Percentiles rank a stretch among this genome's conserved stretches.
Conservation (phyloP, 1,140 invertebrate species). For the Kradibia gibbosae region DNA sequence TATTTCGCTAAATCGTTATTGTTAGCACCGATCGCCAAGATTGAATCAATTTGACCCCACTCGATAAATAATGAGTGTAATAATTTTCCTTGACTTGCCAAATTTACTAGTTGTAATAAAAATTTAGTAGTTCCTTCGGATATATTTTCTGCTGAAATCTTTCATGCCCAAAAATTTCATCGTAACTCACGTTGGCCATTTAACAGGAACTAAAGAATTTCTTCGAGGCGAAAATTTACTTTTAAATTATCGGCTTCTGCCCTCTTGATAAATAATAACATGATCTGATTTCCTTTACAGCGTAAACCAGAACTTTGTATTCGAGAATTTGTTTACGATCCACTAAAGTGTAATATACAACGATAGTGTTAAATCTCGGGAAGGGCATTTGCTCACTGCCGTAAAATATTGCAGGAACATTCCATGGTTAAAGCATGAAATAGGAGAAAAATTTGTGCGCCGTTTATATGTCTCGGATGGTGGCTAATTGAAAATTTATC, state of each 20-base stretch:
- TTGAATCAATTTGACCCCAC: neutral
- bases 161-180: slow-evolving; percentile 1
- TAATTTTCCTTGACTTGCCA: neutral
- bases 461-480: no score
- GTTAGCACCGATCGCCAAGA: neutral
- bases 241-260: neutral
- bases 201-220: neutral
- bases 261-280: slow-evolving; percentile 1
- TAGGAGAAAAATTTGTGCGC: no score
- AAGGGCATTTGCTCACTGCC: no score
- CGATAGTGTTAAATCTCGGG: neutral
- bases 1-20: neutral
- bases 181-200: neutral
- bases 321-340: neutral
- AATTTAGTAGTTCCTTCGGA: neutral
- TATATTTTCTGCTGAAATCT: neutral
- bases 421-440: no score
- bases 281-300: neutral
- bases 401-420: no score
- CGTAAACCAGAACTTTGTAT: neutral
- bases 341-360: neutral
- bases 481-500: no score
- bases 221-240: neutral
- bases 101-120: neutral
- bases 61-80: neutral